Conservation (phyloP, 1,140 invertebrate species). For the Nephotettix cincticeps region DNA sequence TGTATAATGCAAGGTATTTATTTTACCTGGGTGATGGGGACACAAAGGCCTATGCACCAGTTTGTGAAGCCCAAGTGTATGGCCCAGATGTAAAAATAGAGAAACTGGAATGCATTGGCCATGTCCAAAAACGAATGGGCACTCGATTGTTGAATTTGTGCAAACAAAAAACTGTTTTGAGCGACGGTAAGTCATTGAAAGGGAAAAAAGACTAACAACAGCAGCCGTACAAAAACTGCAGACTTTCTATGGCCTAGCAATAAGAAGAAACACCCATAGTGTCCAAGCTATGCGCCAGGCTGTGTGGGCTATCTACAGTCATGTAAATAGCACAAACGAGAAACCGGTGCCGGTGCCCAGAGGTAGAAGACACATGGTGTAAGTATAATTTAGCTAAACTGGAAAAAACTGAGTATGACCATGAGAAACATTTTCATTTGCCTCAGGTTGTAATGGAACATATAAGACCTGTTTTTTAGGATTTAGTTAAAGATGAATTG, state of each 20-base stretch:
- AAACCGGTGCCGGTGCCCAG: slow-evolving; percentile 38
- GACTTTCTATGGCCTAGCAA: slow-evolving; percentile 15
- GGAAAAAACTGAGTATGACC: slow-evolving; percentile 28
- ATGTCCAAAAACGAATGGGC: no score
- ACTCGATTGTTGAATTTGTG: slow-evolving; percentile 6
- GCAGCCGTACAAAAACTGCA: slow-evolving; percentile 17
- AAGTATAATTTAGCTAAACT: slow-evolving; percentile 39
- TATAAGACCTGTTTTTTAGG: slow-evolving; percentile 34
- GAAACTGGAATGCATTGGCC: slow-evolving; percentile 37
- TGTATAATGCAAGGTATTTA: slow-evolving; percentile 27
- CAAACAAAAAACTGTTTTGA: not conserved
- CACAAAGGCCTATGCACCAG: slow-evolving; percentile 6
- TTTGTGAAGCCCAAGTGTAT: slow-evolving; percentile 27
- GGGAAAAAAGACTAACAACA: slow-evolving; percentile 30
- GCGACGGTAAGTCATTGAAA: slow-evolving; percentile 20
- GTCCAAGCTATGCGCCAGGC: slow-evolving; percentile 27
- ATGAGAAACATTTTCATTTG: slow-evolving; percentile 12
- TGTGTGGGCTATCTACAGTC: slow-evolving; percentile 27
- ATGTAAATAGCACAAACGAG: slow-evolving; percentile 15
- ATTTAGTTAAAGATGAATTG: not conserved
- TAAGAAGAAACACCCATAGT: slow-evolving; percentile 22
- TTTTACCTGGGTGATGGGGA: slow-evolving; percentile 37
- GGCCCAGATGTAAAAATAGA: slow-evolving; percentile 31
- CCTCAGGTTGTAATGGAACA: slow-evolving; percentile 27
- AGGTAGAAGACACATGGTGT: slow-evolving; percentile 42